Percentiles rank a stretch among this genome's conserved stretches.
Conservation (phyloP, 1,140 invertebrate species). For the Sitodiplosis mosellana region DNA sequence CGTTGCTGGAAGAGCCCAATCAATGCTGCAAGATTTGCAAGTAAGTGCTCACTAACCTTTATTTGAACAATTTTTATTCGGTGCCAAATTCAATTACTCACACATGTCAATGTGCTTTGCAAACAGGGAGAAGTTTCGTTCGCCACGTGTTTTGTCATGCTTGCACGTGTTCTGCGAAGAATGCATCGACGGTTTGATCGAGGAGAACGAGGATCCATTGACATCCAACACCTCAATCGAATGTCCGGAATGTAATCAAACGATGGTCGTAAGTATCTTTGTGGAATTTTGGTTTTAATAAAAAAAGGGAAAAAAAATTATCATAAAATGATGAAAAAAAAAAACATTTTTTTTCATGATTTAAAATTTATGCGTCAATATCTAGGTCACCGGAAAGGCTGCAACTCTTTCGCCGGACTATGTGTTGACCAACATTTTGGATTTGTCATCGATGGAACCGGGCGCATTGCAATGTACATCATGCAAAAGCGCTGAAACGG, state of each 20-base stretch:
- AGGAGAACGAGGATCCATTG: constrained; percentile 41
- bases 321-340: not conserved
- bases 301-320: not conserved
- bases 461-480: constrained; percentile 65
- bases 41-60: constrained; percentile 9
- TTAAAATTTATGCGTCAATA: constrained; percentile 1
- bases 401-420: constrained; percentile 62
- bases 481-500: constrained; percentile 74
- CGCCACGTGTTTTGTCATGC: constrained; percentile 73
- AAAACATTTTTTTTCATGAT: not conserved
- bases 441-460: constrained; percentile 61
- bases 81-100: not conserved
- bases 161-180: constrained; percentile 84
- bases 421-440: constrained; percentile 65
- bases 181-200: constrained; percentile 59
- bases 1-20: constrained; percentile 9
- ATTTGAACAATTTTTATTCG: not conserved
- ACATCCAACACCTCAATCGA: constrained; percentile 31
- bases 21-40: constrained; percentile 24
- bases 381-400: constrained; percentile 46
- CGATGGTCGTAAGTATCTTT: constrained; percentile 40
- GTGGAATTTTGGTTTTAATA: not conserved
- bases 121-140: constrained; percentile 48
- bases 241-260: constrained; percentile 70
- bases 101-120: constrained; percentile 10